A percentile compares a stretch with the other conserved stretches of the same genome.
These are phyloP conservation scores for Crossaster papposus DNA, from an alignment of 53 echinoderm and acorn worm genomes.

Conservation along the genomic window DNA sequence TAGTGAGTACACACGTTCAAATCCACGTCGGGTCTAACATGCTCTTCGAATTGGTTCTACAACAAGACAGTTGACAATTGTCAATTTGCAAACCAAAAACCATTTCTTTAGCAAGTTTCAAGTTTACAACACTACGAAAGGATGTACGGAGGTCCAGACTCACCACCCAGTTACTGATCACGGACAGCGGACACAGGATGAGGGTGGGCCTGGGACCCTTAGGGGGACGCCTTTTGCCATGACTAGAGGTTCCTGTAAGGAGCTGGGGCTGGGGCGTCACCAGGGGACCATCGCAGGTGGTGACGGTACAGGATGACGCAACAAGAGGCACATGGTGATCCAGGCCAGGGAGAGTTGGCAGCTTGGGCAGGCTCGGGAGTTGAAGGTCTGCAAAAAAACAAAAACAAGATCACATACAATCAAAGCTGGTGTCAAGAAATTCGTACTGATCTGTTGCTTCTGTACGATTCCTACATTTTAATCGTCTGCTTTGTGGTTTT, in stretches of 20 bases:
- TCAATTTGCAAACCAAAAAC: too few species aligned
- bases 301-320: slow-evolving; percentile 5
- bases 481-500: too few species aligned
- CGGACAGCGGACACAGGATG: slow-evolving; percentile 89
- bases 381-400: slow-evolving; percentile 14
- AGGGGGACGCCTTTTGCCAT: background rate
- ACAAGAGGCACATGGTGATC: background rate
- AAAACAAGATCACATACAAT: background rate
- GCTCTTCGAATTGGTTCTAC: slow-evolving; percentile 89
- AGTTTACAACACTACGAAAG: too few species aligned
- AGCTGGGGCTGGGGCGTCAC: background rate
- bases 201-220: slow-evolving; percentile 81
- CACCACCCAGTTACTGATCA: slow-evolving; percentile 91
- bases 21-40: slow-evolving; percentile 73
- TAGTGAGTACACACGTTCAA: slow-evolving; percentile 80
- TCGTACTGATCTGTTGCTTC: too few species aligned
- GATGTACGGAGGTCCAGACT: slow-evolving; percentile 27
- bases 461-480: too few species aligned
- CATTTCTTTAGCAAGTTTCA: too few species aligned
- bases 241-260: background rate
- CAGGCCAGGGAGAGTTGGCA: slow-evolving; percentile 25
- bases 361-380: slow-evolving; percentile 41
- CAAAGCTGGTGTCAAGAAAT: background rate
- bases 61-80: too few species aligned
- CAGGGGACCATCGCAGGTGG: background rate